A percentile compares a stretch with the other conserved stretches of the same genome.
Conservation (phyloP, 2,888 invertebrate species). For the Thyatira batis region DNA sequence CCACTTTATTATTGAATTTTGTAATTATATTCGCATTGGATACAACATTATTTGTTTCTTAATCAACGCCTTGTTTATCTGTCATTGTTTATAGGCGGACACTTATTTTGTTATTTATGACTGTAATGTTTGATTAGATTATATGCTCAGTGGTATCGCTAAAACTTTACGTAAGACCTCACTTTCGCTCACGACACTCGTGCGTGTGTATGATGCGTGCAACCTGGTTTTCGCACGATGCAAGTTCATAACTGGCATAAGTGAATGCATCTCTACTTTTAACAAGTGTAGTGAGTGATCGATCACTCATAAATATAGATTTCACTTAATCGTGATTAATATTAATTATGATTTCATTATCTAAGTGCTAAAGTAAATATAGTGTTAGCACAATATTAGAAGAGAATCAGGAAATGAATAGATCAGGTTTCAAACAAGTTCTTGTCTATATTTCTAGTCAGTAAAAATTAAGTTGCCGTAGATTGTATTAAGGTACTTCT, state of each 20-base stretch:
- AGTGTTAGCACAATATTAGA: too few relatives aligned
- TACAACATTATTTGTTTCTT: background rate
- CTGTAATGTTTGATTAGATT: constrained; percentile 23
- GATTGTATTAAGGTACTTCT: too few relatives aligned
- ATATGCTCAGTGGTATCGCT: constrained; percentile 25
- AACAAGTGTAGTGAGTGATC: background rate
- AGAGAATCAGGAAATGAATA: too few relatives aligned
- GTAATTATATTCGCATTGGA: background rate
- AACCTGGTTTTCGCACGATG: constrained; percentile 62
- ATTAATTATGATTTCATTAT: background rate
- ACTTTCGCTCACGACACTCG: constrained; percentile 65
- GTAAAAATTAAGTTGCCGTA: too few relatives aligned
- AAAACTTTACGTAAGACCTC: constrained; percentile 53
- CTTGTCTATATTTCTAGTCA: too few relatives aligned
- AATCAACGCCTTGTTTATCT: background rate
- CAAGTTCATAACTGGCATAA: constrained; percentile 35
- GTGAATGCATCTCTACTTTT: background rate
- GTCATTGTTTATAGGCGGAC: background rate
- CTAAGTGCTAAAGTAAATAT: too few relatives aligned
- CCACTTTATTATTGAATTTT: background rate
- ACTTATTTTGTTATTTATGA: constrained; percentile 16
- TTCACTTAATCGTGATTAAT: background rate
- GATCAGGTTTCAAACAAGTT: too few relatives aligned
- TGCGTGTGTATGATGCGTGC: constrained; percentile 61
- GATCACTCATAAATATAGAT: background rate